phyloP scores from a whole-genome alignment of 1,140 invertebrate genomes.

The Cyclina sinensis region DNA sequence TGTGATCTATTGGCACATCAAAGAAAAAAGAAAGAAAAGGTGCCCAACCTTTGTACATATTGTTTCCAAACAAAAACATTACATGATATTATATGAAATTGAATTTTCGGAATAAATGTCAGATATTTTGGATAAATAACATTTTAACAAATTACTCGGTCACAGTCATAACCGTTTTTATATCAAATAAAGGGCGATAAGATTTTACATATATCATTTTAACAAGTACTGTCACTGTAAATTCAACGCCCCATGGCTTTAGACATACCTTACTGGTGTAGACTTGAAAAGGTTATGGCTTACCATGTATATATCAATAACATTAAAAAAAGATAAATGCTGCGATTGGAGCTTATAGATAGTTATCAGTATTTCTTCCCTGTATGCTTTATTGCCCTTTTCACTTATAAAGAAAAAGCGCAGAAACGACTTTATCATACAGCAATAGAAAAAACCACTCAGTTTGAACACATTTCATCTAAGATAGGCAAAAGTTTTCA shows the following conservation, averaged over 20 bases:
- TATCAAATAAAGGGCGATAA: constrained; percentile 34
- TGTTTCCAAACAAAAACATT: constrained; percentile 38
- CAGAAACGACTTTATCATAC: constrained; percentile 23
- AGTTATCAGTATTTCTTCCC: background rate
- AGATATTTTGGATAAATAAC: constrained; percentile 32
- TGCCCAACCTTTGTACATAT: constrained; percentile 20
- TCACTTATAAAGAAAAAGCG: background rate
- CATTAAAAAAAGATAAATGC: constrained; percentile 28
- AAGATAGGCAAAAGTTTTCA: constrained; percentile 30
- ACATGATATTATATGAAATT: background rate
- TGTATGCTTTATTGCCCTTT: constrained; percentile 18
- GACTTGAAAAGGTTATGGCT: background rate
- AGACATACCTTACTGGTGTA: background rate
- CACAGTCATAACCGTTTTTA: constrained; percentile 19
- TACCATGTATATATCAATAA: background rate
- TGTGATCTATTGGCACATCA: constrained; percentile 41
- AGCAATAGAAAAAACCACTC: background rate
- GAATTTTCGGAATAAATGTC: constrained; percentile 21
- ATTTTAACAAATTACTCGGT: constrained; percentile 45
- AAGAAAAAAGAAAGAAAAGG: background rate
- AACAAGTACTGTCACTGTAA: constrained; percentile 34
- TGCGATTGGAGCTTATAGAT: background rate
- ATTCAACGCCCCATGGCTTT: constrained; percentile 3
- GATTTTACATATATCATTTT: constrained; percentile 20
- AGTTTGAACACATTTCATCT: constrained; percentile 44